phyloP scores from a whole-genome alignment of 2,113 vertebrate genomes.

The Galemys pyrenaicus region DNA sequence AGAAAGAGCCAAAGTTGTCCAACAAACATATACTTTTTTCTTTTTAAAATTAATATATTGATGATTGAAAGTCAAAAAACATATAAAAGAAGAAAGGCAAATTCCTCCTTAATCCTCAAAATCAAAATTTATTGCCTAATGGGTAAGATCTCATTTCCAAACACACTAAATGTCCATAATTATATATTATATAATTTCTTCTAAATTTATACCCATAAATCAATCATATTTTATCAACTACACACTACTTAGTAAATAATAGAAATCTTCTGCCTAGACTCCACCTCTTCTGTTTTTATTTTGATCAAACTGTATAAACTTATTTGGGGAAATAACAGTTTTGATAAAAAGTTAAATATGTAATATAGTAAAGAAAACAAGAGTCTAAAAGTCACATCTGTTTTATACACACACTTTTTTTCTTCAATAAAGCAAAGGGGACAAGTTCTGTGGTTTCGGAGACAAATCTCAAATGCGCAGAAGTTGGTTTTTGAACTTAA shows the following conservation, averaged over 20 bases:
- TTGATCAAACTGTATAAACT: background rate
- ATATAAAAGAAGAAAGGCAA: background rate
- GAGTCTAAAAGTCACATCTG: slow-evolving; percentile 6
- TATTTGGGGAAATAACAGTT: background rate
- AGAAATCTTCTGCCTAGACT: background rate
- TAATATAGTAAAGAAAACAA: background rate
- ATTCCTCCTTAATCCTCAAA: background rate
- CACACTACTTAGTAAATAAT: background rate
- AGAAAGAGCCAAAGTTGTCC: background rate
- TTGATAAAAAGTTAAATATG: slow-evolving; percentile 12
- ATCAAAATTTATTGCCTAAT: background rate
- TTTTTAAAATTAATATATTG: slow-evolving; percentile 41
- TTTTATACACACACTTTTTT: background rate
- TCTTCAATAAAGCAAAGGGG: background rate
- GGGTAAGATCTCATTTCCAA: background rate
- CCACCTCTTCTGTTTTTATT: slow-evolving; percentile 15
- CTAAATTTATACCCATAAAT: background rate
- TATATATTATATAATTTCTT: slow-evolving; percentile 10
- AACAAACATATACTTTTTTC: background rate
- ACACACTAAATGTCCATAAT: background rate
- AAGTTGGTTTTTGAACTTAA: slow-evolving; percentile 18
- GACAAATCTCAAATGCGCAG: background rate
- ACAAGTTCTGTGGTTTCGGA: background rate
- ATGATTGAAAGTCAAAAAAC: background rate
- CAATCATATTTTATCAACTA: background rate